Evolutionary conservation across 2,113 vertebrate species (phyloP).

Genomic region (Ailurus styani): DNA sequence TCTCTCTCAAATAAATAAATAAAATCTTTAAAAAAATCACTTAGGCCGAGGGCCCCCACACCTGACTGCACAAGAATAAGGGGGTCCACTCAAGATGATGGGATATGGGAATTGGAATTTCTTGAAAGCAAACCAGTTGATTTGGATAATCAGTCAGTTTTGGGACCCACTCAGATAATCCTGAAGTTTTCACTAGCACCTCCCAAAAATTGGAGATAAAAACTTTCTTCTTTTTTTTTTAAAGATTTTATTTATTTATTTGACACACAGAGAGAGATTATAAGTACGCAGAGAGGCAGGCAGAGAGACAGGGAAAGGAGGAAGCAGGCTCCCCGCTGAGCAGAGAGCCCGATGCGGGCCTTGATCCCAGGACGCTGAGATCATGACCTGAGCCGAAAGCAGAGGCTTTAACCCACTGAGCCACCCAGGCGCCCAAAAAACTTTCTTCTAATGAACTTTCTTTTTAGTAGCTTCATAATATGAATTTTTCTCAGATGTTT

Average conservation of each 20-base stretch:
- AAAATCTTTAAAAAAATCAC: background rate
- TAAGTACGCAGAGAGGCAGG: no score
- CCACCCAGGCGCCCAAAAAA: no score
- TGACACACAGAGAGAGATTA: no score
- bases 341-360: no score
- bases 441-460: background rate
- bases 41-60: background rate
- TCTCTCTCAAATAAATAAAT: background rate
- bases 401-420: no score
- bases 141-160: background rate
- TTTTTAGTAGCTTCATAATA: background rate
- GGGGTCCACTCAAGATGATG: background rate
- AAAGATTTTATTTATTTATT: no score
- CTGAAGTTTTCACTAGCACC: background rate
- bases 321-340: no score
- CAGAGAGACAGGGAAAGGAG: no score
- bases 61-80: background rate
- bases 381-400: no score
- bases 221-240: background rate
- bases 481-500: background rate
- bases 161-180: background rate
- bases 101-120: background rate
- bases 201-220: background rate
- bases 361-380: no score
- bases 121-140: background rate